A percentile compares a stretch with the other conserved stretches of the same genome.
Evolutionary conservation across 2,797 vertebrate genomes (phyloP).

Genomic region (Carcharodon carcharias): DNA sequence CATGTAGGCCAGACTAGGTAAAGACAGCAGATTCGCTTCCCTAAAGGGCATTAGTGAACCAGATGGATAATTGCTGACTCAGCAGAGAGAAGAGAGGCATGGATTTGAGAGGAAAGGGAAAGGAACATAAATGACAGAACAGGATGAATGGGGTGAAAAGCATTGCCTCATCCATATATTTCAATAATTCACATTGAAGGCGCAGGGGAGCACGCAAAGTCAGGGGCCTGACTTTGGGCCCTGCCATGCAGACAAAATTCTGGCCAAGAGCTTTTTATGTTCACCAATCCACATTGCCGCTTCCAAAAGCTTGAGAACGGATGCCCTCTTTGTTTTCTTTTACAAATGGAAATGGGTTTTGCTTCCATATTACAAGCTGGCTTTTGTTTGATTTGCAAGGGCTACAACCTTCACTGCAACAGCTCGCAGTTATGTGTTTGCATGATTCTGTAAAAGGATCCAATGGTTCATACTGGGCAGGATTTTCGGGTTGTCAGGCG

Average conservation of each 20-base stretch:
- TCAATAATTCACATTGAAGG: background rate
- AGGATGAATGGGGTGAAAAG: background rate
- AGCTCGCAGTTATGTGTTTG: background rate
- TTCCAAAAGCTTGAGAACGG: no score
- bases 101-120: background rate
- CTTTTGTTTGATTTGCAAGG: background rate
- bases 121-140: background rate
- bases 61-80: background rate
- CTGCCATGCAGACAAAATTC: no score
- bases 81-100: background rate
- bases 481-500: background rate
- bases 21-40: no score
- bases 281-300: no score
- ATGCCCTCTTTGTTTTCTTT: no score
- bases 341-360: no score
- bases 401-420: background rate
- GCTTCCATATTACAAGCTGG: no score
- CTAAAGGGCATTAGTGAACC: no score
- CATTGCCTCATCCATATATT: background rate
- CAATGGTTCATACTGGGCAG: background rate
- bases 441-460: background rate
- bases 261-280: no score
- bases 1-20: no score
- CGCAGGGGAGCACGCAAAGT: no score
- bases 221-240: no score